These are phyloP conservation scores for Dasyurus viverrinus DNA, from an alignment of 2,113 vertebrate species.

Conservation along the genomic window DNA sequence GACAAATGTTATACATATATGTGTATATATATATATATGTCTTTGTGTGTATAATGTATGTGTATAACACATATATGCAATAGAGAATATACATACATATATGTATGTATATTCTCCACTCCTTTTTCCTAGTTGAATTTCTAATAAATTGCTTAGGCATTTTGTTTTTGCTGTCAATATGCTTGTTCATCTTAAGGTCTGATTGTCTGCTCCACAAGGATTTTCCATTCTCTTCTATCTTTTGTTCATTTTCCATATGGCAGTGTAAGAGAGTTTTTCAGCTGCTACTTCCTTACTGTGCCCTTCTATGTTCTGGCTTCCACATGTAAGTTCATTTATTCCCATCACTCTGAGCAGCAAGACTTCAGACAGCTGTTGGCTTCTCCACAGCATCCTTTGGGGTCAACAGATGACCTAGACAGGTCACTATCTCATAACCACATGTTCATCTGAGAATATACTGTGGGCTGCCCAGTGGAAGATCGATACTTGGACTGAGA, in stretches of 20 bases:
- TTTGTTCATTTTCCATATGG: constrained; percentile 76
- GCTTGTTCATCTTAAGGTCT: constrained; percentile 66
- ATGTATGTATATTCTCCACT: not conserved
- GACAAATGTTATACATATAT: not conserved
- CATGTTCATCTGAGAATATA: not conserved
- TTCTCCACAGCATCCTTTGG: constrained; percentile 59
- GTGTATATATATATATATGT: not conserved
- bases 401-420: constrained; percentile 75
- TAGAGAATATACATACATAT: too few species aligned
- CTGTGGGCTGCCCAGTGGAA: not conserved
- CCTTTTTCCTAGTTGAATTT: not conserved
- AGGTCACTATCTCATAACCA: not conserved
- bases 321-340: constrained; percentile 77
- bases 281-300: constrained; percentile 69
- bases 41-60: not conserved
- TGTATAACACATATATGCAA: not conserved
- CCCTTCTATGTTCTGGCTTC: constrained; percentile 79
- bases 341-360: constrained; percentile 75
- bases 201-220: constrained; percentile 26
- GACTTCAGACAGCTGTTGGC: constrained; percentile 80
- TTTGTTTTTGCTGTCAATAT: constrained; percentile 65
- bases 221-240: constrained; percentile 70
- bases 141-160: constrained; percentile 44
- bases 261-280: constrained; percentile 72
- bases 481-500: not conserved